Evolutionary conservation across 2,797 vertebrate species (phyloP).

Genomic region (Sebastes minor): DNA sequence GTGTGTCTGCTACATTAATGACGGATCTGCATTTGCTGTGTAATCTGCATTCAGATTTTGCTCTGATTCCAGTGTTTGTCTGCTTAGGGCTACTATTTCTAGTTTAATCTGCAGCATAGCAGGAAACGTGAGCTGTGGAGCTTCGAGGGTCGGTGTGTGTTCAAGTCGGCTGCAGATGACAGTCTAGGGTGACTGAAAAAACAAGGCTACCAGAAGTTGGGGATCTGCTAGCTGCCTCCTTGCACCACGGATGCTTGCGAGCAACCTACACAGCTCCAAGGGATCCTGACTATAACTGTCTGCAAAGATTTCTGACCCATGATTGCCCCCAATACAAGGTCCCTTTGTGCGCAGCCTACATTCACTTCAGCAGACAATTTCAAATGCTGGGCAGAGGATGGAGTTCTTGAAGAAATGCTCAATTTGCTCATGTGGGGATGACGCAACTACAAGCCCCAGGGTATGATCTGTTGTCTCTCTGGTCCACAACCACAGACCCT

Average conservation of each 20-base stretch:
- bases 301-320: constrained; percentile 40
- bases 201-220: constrained; percentile 16
- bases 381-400: constrained; percentile 23
- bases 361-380: constrained; percentile 44
- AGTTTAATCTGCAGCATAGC: constrained; percentile 52
- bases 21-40: background rate
- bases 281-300: constrained; percentile 43
- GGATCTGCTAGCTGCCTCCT: constrained; percentile 6
- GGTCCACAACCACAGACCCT: background rate
- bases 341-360: constrained; percentile 67
- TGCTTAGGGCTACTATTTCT: constrained; percentile 26
- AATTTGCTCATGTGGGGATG: constrained; percentile 20
- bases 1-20: background rate
- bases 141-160: constrained; percentile 47
- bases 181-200: constrained; percentile 19
- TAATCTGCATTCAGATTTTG: background rate
- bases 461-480: background rate
- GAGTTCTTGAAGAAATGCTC: constrained; percentile 14
- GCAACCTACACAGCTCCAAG: background rate
- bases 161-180: constrained; percentile 67
- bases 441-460: background rate
- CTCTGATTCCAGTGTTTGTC: background rate
- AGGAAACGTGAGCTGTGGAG: constrained; percentile 35
- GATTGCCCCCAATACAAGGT: constrained; percentile 46
- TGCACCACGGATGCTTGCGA: background rate